Evolutionary conservation across 2,888 invertebrate genomes (phyloP).

Genomic region (Drosophila eohydei): DNA sequence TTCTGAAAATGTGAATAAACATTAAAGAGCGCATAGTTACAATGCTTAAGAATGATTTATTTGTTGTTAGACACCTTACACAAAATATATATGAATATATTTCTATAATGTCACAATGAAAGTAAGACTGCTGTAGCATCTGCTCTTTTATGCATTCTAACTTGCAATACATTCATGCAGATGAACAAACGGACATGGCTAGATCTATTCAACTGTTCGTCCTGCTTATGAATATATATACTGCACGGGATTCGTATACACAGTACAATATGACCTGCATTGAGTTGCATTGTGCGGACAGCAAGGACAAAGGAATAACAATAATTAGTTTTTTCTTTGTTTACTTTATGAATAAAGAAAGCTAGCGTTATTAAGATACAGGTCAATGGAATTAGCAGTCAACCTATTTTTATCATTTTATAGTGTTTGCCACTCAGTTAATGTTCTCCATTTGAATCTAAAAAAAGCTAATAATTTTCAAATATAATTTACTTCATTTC

Average conservation of each 20-base stretch:
- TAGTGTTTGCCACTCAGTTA: too few relatives aligned
- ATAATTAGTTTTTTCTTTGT: slow-evolving; percentile 47
- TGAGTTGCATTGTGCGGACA: slow-evolving; percentile 1
- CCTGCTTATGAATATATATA: background rate
- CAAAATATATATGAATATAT: too few relatives aligned
- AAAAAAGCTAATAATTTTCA: too few relatives aligned
- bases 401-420: background rate
- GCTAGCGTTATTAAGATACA: slow-evolving; percentile 13
- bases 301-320: slow-evolving; percentile 18
- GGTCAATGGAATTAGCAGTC: slow-evolving; percentile 17
- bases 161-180: background rate
- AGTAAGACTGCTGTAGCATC: too few relatives aligned
- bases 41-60: too few relatives aligned
- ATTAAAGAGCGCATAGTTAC: background rate
- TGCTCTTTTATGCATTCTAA: background rate
- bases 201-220: background rate
- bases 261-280: background rate
- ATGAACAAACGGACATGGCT: background rate
- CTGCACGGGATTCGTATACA: background rate
- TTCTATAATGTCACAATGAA: too few relatives aligned
- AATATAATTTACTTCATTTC: too few relatives aligned
- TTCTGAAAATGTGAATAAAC: background rate
- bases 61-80: too few relatives aligned
- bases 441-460: too few relatives aligned
- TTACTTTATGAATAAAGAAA: slow-evolving; percentile 43